Conservation (phyloP, 2,888 invertebrate genomes). For the Biston stratarius region DNA sequence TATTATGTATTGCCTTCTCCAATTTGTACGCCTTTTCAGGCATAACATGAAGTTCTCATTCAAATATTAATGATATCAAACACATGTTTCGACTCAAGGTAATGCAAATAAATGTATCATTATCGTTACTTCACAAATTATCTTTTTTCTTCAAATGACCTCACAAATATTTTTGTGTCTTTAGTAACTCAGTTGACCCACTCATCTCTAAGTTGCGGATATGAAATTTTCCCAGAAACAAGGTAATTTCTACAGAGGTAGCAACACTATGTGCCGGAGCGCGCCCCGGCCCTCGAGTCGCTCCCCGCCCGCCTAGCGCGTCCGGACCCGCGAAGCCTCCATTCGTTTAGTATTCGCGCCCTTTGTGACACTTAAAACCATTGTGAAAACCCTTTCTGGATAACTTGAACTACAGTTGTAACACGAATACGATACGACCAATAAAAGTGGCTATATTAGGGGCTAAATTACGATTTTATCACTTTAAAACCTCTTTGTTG, state of each 20-base stretch:
- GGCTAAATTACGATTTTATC: conserved; percentile 41
- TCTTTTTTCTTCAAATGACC: too few relatives aligned
- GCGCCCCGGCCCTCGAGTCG: conserved; percentile 37
- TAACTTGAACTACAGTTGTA: conserved; percentile 59
- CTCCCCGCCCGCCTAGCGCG: conserved; percentile 51
- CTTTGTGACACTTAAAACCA: conserved; percentile 84
- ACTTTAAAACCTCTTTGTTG: conserved; percentile 26
- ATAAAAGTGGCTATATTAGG: conserved; percentile 43
- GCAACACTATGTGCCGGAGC: conserved; percentile 28
- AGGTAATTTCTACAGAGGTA: neutral
- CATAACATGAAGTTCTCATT: too few relatives aligned
- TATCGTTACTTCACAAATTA: too few relatives aligned
- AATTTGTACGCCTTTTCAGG: too few relatives aligned
- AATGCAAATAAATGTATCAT: too few relatives aligned
- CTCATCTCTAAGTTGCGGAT: neutral
- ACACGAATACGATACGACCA: conserved; percentile 52
- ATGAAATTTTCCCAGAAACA: neutral
- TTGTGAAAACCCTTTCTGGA: conserved; percentile 73
- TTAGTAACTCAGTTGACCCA: neutral
- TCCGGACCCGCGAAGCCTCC: conserved; percentile 65
- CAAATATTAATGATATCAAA: too few relatives aligned
- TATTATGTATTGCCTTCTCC: too few relatives aligned
- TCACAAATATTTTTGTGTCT: neutral
- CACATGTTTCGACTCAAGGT: too few relatives aligned
- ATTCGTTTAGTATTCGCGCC: conserved; percentile 83